These are phyloP conservation scores for Clistopyga incitator DNA, from an alignment of 2,888 invertebrate genomes.

Conservation along the genomic window DNA sequence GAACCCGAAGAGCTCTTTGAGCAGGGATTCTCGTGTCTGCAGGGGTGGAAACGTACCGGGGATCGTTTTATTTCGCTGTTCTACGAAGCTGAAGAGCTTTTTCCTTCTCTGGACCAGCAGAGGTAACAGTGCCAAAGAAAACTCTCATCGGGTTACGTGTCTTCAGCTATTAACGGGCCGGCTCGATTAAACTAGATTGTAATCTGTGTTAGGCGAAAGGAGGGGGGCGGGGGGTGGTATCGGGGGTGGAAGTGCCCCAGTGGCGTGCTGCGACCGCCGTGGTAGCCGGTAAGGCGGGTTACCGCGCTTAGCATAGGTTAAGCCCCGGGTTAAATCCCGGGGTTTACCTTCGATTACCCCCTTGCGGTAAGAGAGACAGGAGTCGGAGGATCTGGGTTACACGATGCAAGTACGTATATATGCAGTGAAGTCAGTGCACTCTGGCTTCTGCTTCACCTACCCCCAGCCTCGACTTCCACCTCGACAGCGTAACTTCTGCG, in stretches of 20 bases:
- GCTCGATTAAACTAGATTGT: constrained; percentile 82
- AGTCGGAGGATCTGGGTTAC: constrained; percentile 57
- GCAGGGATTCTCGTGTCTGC: neutral
- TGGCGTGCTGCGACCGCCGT: constrained; percentile 51
- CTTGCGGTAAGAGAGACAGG: constrained; percentile 72
- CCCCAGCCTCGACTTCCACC: neutral
- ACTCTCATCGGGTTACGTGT: constrained; percentile 57
- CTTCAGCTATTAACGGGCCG: constrained; percentile 75
- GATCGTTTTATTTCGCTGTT: constrained; percentile 1
- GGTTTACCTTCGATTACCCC: constrained; percentile 81
- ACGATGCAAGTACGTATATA: constrained; percentile 27
- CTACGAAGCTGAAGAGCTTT: constrained; percentile 19
- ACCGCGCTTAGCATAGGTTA: constrained; percentile 81
- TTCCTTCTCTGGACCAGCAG: constrained; percentile 29
- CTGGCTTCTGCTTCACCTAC: constrained; percentile 18
- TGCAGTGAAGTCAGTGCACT: constrained; percentile 30
- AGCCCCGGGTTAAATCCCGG: constrained; percentile 78
- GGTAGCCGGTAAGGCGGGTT: constrained; percentile 78
- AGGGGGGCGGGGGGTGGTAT: constrained; percentile 32
- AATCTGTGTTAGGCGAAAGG: constrained; percentile 74
- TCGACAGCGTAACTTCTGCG: constrained; percentile 32
- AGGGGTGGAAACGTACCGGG: neutral
- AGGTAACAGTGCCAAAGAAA: constrained; percentile 13
- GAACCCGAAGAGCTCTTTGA: neutral
- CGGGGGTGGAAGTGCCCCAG: constrained; percentile 64